These are phyloP conservation scores for Drosophila melanogaster DNA, from an alignment of 1,140 invertebrate genomes.

Conservation along the genomic window Release_6_plus_ISO1_MT NT_033779.5:2004001-2004500, in stretches of 20 bases:
- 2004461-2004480: slow-evolving; percentile 21
- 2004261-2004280: slow-evolving; percentile 62
- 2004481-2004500: slow-evolving; percentile 21
- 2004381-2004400: slow-evolving; percentile 52
- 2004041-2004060: slow-evolving; percentile 1
- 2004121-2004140: slow-evolving; percentile 17
- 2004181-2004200: slow-evolving; percentile 48
- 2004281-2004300: slow-evolving; percentile 25
- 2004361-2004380: slow-evolving; percentile 38
- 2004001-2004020: background rate
- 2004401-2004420: slow-evolving; percentile 23
- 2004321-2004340: slow-evolving; percentile 3
- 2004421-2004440: background rate
- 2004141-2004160: background rate
- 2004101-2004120: slow-evolving; percentile 25
- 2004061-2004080: background rate
- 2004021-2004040: background rate
- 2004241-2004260: slow-evolving; percentile 27
- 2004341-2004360: slow-evolving; percentile 49
- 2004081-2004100: slow-evolving; percentile 8
- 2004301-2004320: slow-evolving; percentile 19
- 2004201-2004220: slow-evolving; percentile 57
- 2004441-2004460: slow-evolving; percentile 18
- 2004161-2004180: slow-evolving; percentile 11
- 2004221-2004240: slow-evolving; percentile 25